Percentiles rank a stretch among this genome's conserved stretches.
Evolutionary conservation across 2,113 vertebrate genomes (phyloP).

Genomic region (Taxidea taxus): DNA sequence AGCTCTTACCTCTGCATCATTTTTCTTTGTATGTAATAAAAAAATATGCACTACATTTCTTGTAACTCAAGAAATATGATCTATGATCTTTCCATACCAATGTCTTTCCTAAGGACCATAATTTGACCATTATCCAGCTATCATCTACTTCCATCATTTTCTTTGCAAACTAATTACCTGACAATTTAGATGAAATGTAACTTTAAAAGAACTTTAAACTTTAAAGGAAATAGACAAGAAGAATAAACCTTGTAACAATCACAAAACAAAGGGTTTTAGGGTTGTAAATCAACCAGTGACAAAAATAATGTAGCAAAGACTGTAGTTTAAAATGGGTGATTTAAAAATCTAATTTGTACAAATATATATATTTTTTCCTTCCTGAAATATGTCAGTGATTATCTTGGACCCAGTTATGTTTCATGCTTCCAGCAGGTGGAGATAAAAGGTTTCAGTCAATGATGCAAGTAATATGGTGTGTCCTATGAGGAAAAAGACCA

Average conservation of each 20-base stretch:
- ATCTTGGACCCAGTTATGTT: neutral
- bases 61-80: neutral
- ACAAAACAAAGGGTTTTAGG: neutral
- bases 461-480: neutral
- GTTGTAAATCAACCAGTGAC: neutral
- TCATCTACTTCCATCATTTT: neutral
- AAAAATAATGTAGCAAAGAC: neutral
- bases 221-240: neutral
- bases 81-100: neutral
- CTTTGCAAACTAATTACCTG: neutral
- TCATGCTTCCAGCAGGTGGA: constrained; percentile 59
- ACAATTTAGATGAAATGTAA: neutral
- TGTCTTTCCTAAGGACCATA: neutral
- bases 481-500: neutral
- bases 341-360: neutral
- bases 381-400: constrained; percentile 1
- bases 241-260: neutral
- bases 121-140: neutral
- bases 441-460: constrained; percentile 59
- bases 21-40: neutral
- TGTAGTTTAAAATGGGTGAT: neutral
- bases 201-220: neutral
- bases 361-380: neutral
- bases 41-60: neutral
- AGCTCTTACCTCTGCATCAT: neutral